phyloP scores from a whole-genome alignment of 2,113 vertebrate genomes.

The Albula goreensis region DNA sequence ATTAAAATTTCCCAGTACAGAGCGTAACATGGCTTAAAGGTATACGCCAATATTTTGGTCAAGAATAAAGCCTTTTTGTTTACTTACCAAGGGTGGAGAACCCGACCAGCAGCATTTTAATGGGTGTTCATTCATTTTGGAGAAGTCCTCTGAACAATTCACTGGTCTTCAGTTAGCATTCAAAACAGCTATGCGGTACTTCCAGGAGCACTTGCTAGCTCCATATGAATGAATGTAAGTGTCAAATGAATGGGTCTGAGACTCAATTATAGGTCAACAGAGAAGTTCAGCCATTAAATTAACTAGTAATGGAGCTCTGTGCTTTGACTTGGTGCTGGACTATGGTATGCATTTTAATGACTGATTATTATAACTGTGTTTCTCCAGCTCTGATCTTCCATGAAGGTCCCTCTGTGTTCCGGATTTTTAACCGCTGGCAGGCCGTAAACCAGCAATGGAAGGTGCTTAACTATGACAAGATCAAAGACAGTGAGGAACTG shows the following conservation, averaged over 20 bases:
- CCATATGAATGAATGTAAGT: background rate
- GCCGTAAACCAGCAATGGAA: conserved; percentile 99
- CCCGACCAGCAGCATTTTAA: too few species aligned
- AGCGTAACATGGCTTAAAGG: too few species aligned
- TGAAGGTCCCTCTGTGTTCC: conserved; percentile 95
- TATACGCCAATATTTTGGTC: too few species aligned
- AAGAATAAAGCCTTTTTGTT: too few species aligned
- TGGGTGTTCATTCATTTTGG: too few species aligned
- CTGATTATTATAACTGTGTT: conserved; percentile 38
- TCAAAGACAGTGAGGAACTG: conserved; percentile 87
- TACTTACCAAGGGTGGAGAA: too few species aligned
- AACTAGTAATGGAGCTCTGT: conserved; percentile 40
- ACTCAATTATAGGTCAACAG: background rate
- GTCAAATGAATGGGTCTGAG: background rate
- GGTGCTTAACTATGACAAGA: conserved; percentile 96
- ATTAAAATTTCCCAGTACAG: too few species aligned
- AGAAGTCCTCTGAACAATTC: too few species aligned
- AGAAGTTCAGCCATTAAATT: background rate
- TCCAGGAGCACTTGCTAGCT: too few species aligned
- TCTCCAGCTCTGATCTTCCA: conserved; percentile 92
- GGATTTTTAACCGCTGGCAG: conserved; percentile 98
- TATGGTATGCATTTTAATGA: conserved; percentile 24
- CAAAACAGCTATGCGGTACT: too few species aligned
- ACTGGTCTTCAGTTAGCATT: too few species aligned
- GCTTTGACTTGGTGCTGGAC: background rate